Evolutionary conservation across 1,140 invertebrate species (phyloP), one percentile per base, ranked within the genome.

Genomic region (Papilio dardanus): DNA sequence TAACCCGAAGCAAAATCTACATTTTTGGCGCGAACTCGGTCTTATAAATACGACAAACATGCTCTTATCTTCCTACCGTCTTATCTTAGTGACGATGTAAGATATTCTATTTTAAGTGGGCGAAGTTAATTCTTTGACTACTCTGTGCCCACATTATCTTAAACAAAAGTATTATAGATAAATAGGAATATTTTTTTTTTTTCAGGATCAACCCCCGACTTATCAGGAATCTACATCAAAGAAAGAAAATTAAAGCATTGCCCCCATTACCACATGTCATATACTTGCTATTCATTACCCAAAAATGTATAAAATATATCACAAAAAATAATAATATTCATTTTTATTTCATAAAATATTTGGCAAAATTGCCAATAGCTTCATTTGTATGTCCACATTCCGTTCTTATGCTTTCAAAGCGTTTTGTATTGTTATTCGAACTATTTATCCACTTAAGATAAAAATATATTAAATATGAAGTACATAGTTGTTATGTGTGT

Each of bases 141-240:
- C 7, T 3, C 35, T 37, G 35, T 37, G 35, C 0, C 35, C 8
- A 37, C 12, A 10, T 37, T 37, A 37, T 37, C 35, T 37, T 37
- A 12, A 37, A 37, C 6, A 1, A 37, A 35, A 35, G 33, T 46
- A 46, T 46, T 46, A 16, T 46, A 5, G 16, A 5, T n/a, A n/a
- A 46, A 42, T 46, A 7, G 50, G 42, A 69, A 79, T 66, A 42
- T 42, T 33, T 69, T 16, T 21, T n/a, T n/a, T 21, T 81, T 94
- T 94, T 77, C 88, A 97, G 96, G 96, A 97, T 91, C 96, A 96
- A 88, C 96, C 96, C 73, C 96, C 96, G 79, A 96, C 94, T 84
- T 97, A 97, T 92, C 95, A 96, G 80, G 92, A 94, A 81, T 92
- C 93, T 74, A 88, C 88, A 81, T 93, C 90, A 65, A 94, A 94